phyloP scores from a whole-genome alignment of 2,888 invertebrate genomes.

The Elmis aenea region DNA sequence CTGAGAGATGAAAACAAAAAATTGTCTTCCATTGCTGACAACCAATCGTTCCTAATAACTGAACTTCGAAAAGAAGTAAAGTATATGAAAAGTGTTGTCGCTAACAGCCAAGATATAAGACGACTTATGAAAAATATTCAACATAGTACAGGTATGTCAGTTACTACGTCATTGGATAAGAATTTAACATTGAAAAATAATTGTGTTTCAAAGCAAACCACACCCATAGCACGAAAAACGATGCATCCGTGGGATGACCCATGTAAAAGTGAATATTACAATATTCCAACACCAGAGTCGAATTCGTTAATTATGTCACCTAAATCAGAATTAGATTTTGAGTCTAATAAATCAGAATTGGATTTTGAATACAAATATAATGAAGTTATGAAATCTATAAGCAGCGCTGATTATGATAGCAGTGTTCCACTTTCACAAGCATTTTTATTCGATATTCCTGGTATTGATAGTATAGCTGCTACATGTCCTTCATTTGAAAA shows the following conservation, averaged over 20 bases:
- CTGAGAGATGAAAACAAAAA: slow-evolving; percentile 48
- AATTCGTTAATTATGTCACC: neutral
- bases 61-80: slow-evolving; percentile 51
- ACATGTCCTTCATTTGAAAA: too few species aligned
- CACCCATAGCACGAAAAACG: slow-evolving; percentile 8
- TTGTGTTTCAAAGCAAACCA: slow-evolving; percentile 20
- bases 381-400: neutral
- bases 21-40: slow-evolving; percentile 44
- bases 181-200: slow-evolving; percentile 19
- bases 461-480: too few species aligned
- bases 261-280: slow-evolving; percentile 8
- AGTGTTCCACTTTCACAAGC: too few species aligned
- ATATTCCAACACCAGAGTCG: slow-evolving; percentile 1
- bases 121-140: slow-evolving; percentile 49
- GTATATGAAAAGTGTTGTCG: slow-evolving; percentile 53
- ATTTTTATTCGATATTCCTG: too few species aligned
- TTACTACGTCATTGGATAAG: slow-evolving; percentile 39
- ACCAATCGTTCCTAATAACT: slow-evolving; percentile 48
- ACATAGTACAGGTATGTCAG: slow-evolving; percentile 40
- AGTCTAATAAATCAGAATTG: neutral
- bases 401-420: too few species aligned
- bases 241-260: slow-evolving; percentile 28
- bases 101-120: slow-evolving; percentile 52
- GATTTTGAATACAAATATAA: neutral
- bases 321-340: neutral